These are phyloP conservation scores for Ophioninae sp. DNA, from an alignment of 2,888 invertebrate species.

Conservation along the genomic window DNA sequence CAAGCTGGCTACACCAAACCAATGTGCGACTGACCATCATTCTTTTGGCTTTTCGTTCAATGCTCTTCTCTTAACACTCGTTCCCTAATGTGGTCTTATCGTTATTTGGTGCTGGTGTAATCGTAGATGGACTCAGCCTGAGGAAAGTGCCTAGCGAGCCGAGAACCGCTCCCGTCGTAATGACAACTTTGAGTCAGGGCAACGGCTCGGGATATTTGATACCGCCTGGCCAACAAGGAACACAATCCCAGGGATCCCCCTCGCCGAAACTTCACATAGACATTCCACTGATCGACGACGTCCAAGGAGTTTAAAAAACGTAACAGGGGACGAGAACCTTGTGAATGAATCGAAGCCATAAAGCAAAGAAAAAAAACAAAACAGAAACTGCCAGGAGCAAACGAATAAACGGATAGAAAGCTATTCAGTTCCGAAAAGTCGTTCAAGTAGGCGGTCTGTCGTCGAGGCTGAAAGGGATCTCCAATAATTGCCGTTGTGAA, in stretches of 20 bases:
- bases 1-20: not conserved
- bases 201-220: conserved; percentile 69
- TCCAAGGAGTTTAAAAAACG: conserved; percentile 66
- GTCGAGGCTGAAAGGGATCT: conserved; percentile 8
- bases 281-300: conserved; percentile 78
- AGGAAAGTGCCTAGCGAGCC: conserved; percentile 76
- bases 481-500: conserved; percentile 20
- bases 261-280: conserved; percentile 76
- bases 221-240: conserved; percentile 67
- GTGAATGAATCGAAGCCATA: conserved; percentile 1
- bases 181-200: conserved; percentile 67
- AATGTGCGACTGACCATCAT: not conserved
- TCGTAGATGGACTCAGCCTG: conserved; percentile 74
- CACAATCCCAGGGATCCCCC: conserved; percentile 69
- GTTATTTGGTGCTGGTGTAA: conserved; percentile 74
- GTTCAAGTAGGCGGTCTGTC: not conserved
- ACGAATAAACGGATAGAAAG: conserved; percentile 5
- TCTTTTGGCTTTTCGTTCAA: not conserved
- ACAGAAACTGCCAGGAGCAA: not conserved
- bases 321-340: conserved; percentile 27
- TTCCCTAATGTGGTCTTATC: conserved; percentile 67
- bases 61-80: conserved; percentile 22
- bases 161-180: conserved; percentile 69
- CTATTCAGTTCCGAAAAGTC: conserved; percentile 27
- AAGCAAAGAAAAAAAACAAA: not conserved